Evolutionary conservation across 2,797 vertebrate species (phyloP).

Genomic region (Periparus ater): DNA sequence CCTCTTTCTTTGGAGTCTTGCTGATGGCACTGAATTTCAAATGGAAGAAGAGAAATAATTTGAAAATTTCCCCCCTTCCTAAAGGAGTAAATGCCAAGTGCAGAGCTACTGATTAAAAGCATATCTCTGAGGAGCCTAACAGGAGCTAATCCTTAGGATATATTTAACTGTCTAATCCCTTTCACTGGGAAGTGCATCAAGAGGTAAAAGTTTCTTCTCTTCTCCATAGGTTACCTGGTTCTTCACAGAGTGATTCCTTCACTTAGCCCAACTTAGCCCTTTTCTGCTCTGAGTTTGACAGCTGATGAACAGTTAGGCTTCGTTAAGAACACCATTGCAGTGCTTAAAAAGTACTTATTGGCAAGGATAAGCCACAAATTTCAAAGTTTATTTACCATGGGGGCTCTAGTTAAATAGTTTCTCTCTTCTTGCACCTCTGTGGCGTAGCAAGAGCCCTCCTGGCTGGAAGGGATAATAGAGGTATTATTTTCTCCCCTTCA

Average conservation of each 20-base stretch:
- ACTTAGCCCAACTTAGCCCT: not conserved
- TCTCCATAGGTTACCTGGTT: not conserved
- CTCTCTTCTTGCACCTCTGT: not conserved
- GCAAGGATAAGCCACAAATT: not conserved
- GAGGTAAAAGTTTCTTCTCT: not conserved
- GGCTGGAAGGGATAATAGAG: not conserved
- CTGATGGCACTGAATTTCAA: conserved; percentile 12
- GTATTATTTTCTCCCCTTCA: conserved; percentile 23
- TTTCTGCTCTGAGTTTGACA: not conserved
- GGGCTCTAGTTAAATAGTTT: not conserved
- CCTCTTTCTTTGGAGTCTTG: not conserved
- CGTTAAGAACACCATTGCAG: not conserved
- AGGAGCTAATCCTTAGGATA: conserved; percentile 40
- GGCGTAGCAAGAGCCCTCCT: not conserved
- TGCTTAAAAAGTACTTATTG: not conserved
- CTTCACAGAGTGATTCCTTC: not conserved
- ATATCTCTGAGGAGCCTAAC: not conserved
- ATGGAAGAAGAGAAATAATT: not conserved
- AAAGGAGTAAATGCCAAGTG: conserved; percentile 15
- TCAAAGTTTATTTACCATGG: not conserved
- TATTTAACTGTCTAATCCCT: conserved; percentile 41
- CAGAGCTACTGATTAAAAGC: conserved; percentile 28
- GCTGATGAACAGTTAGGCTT: not conserved
- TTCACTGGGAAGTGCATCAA: not conserved
- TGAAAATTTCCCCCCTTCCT: not conserved